Base-by-base conservation (phyloP, 92 coral and sea anemone genomes). In the Palythoa heliodiscus region DNA sequence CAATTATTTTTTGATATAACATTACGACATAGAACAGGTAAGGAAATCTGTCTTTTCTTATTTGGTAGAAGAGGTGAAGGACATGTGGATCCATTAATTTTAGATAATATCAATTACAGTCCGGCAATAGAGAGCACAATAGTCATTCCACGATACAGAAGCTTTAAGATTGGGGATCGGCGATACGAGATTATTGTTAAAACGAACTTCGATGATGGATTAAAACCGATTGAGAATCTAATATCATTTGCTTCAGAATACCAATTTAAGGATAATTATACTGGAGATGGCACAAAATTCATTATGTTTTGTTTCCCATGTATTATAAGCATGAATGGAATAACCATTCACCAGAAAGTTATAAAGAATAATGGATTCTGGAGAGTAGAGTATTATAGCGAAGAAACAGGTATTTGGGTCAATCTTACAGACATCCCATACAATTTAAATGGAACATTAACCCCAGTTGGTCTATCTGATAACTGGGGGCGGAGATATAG, bases 171-270 rank as follows among this genome's bases (percentile, higher is more conserved):
- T 17, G 29, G 70, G 7, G 70, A 64, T 17, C 35, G 70, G 19
- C 35, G 70, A 64, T 64, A 64, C 19, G 70, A 64, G 70, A 64
- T 64, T 15, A 17, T 64, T 64, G 70, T 64, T 64, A 64, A 64
- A 5, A 64, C 70, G 2, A 64, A 64, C 12, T 64, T 64, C 5
- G 70, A 64, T 15, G 0, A 17, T 64, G 2, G 11, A 2, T 11
- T 0, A 0, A 0, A 3, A 20, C 35, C 70, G 19, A 64, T 64
- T 11, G 70, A n/a, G 4, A 64, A 64, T 17, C 7, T 64, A 0
- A 25, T 64, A 2, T 2, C 7, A 0, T 2, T 17, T 17, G 24
- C 8, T 5, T n/a, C 7, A 3, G 7, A 19, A 64, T 64, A 64
- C 24, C 29, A 19, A 1, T 64, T 64, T 20, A 64, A 22, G 12